phyloP scores from a whole-genome alignment of 2,113 vertebrate species.

The Riparia riparia region DNA sequence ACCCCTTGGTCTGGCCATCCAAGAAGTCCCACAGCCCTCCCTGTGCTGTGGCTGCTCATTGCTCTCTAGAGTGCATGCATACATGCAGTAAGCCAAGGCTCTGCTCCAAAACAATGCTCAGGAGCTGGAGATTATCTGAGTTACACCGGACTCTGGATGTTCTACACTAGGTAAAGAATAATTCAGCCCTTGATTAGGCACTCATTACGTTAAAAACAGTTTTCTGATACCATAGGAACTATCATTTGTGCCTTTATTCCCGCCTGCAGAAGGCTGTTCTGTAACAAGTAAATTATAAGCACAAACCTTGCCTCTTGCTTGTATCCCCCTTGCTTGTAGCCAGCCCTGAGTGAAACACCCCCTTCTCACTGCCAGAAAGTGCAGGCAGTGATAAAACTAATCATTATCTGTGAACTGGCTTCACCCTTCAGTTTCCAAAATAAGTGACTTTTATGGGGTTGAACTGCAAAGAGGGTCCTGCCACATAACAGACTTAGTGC shows the following conservation, averaged over 20 bases:
- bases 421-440: neutral
- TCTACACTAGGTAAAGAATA: neutral
- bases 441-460: neutral
- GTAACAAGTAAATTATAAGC: neutral
- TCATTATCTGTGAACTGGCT: neutral
- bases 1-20: neutral
- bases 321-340: neutral
- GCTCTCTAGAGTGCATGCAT: neutral
- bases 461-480: neutral
- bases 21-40: neutral
- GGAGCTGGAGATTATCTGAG: neutral
- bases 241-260: neutral
- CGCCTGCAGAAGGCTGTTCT: neutral
- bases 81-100: neutral
- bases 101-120: neutral
- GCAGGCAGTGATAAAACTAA: neutral
- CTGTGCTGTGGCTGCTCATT: neutral
- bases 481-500: neutral
- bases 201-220: neutral
- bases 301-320: neutral
- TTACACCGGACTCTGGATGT: neutral
- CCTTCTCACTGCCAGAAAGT: neutral
- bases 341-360: neutral
- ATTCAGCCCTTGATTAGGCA: neutral
- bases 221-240: neutral